These are phyloP conservation scores for Anarhynchus alexandrinus DNA, from an alignment of 2,113 vertebrate species.

Conservation along the genomic window DNA sequence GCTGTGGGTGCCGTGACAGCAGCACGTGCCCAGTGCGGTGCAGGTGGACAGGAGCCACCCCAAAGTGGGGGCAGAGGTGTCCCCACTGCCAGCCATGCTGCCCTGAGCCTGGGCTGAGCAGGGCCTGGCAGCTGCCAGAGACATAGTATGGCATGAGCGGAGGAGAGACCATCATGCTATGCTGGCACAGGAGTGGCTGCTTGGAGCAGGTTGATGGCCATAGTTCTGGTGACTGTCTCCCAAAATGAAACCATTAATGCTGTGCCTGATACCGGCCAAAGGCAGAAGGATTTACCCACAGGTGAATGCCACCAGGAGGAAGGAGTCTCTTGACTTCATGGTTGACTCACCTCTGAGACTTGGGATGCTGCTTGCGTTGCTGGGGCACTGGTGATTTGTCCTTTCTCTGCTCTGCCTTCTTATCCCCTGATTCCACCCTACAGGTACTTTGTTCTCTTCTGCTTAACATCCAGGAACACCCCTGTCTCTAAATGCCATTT, in stretches of 20 bases:
- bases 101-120: not conserved
- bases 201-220: not conserved
- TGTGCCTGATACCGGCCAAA: not conserved
- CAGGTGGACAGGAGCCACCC: not conserved
- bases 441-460: not conserved
- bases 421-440: not conserved
- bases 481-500: not conserved
- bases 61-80: not conserved
- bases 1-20: not conserved
- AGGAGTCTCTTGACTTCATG: not conserved
- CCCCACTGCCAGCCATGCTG: not conserved
- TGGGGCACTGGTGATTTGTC: not conserved
- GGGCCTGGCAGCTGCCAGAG: not conserved
- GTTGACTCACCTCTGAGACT: not conserved
- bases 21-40: not conserved
- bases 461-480: not conserved
- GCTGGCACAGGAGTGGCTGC: not conserved
- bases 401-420: not conserved
- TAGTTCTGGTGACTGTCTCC: not conserved
- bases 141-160: fast-evolving
- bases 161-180: not conserved
- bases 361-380: not conserved
- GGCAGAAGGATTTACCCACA: not conserved
- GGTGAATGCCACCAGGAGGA: not conserved
- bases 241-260: not conserved